Base-by-base conservation (phyloP, 2,797 vertebrate species). In the Pipistrellus pipistrellus region DNA sequence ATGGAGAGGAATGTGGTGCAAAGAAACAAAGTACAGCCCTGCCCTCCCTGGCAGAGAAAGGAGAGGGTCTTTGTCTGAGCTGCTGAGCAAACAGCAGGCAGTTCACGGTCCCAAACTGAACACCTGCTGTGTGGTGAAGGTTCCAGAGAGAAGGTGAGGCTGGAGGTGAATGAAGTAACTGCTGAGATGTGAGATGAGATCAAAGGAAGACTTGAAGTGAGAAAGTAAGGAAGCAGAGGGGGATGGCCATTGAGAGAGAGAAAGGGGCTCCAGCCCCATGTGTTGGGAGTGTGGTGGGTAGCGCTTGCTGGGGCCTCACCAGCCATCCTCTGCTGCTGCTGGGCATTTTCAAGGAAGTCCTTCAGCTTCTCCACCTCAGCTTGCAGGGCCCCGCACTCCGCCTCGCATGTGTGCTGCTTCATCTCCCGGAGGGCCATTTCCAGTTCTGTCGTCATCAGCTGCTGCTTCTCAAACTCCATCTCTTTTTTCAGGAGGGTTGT, bases 381-480 rank as follows among this genome's bases (percentile, higher is more conserved):
- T 78, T 57, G 91, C 82, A 97, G 95, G 30, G 85, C 25, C 12
- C 35, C 6, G 0, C 93, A 96, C 84, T 98, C 97, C 2, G 18
- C 85, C 95, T 97, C 96, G 94, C 53, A 92, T 80, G 98, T 97
- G 71, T 97, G 96, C 30, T 95, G 96, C 88, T 96, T 98, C 6
- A 75, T 95, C 77, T 96, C 96, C 83, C 97, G 97, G 71, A 98
- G 30, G 44, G 93, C 91, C 13, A 71, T 64, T 64, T 98, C 96
- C 21, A 98, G 97, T n/a, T 95, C 93, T 32, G 90, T 92, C 41
- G 81, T n/a, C 13, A 46, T 18, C 9, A 91, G 77, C 15, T 96
- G 95, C 71, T 97, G 96, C 84, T 94, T 97, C 96, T 98, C 97
- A 57, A 95, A n/a, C 84, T 98, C 98, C n/a, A 84, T 75, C 23